Base-by-base conservation (phyloP, 2,113 vertebrate species). In the Poicephalus gulielmi region DNA sequence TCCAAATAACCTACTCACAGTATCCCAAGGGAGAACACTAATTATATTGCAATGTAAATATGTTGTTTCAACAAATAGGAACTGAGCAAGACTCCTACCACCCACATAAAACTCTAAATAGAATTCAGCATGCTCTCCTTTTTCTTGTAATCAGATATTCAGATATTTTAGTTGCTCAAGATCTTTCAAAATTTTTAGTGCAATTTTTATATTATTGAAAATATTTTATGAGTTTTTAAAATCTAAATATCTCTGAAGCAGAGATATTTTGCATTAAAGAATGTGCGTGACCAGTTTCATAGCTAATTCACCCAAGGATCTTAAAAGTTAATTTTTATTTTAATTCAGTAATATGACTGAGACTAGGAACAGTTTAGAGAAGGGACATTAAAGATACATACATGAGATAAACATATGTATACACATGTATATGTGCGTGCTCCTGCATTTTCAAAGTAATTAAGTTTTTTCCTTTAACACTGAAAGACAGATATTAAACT, bases 191-290 rank as follows among this genome's bases (percentile, higher is more conserved):
- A 37, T 62, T 93, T 95, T 93, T 88, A 60, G 31, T 79, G 57
- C 76, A 5, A 70, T 95, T 95, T 95, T 81, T 17, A 57, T 85
- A 82, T 63, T 55, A 83, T 39, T 91, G 67, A 94, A 91, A 94
- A 17, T 81, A 81, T 52, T 76, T 91, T 92, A 89, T 67, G 31
- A 39, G 93, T 95, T 24, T 89, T 92, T 97, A 95, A 89, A 94
- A 91, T 62, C 22, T 86, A 33, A 35, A 7, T 52, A 95, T 86
- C 55, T 92, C 87, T 79, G 55, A 87, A 93, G 81, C 3, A 16
- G 27, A 94, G 62, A 50, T 5, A 44, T 83, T 96, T 91, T 91
- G 15, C 64, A 47, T 86, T 91, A 91, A 86, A 91, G n/a, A 73
- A 50, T 74, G 22, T 68, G 7, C 43, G 35, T 83, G 59, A 83